These are phyloP conservation scores for Cryptotermes secundus DNA, from an alignment of 1,140 invertebrate genomes.

Conservation along the genomic window DNA sequence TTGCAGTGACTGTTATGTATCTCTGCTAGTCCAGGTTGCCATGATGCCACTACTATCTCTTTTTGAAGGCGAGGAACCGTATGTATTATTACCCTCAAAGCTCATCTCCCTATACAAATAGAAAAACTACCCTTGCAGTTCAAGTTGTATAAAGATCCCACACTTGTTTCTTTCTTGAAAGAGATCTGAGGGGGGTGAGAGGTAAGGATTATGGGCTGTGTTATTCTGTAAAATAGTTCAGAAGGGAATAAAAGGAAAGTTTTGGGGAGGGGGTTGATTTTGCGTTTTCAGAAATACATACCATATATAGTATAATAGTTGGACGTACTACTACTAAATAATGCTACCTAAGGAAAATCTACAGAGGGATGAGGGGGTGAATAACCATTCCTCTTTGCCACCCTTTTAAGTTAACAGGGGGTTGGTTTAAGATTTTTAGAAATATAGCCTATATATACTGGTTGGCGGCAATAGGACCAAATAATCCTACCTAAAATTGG, in stretches of 20 bases:
- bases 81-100: neutral
- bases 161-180: constrained; percentile 17
- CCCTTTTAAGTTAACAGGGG: neutral
- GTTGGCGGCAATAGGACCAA: constrained; percentile 9
- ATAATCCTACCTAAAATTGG: constrained; percentile 18
- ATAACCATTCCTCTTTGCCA: constrained; percentile 20
- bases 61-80: neutral
- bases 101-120: constrained; percentile 19
- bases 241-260: neutral
- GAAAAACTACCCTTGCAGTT: neutral
- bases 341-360: neutral
- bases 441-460: neutral
- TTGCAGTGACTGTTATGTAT: neutral
- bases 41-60: neutral
- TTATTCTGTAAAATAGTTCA: constrained; percentile 12
- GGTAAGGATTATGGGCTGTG: neutral
- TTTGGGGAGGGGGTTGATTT: neutral
- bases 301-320: neutral
- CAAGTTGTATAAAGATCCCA: neutral
- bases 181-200: neutral
- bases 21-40: neutral
- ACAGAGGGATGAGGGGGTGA: neutral
- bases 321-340: neutral
- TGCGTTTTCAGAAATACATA: neutral
- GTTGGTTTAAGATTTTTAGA: constrained; percentile 2